phyloP scores from a whole-genome alignment of 2,113 vertebrate genomes.

The Hyperopisus bebe region DNA sequence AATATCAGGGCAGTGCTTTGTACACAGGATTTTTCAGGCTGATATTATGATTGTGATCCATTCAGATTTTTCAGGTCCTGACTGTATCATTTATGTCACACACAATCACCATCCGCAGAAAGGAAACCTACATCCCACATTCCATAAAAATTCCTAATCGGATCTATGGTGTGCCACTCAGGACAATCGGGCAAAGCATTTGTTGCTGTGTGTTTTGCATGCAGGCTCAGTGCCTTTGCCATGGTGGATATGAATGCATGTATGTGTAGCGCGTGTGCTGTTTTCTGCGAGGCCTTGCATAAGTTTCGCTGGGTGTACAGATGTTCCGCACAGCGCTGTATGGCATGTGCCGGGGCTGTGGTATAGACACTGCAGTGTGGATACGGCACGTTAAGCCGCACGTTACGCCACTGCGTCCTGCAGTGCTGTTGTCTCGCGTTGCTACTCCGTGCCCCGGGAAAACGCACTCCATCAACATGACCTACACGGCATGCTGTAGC shows the following conservation, averaged over 20 bases:
- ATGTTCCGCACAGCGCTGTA: not conserved
- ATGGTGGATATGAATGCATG: not conserved
- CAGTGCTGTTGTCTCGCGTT: not conserved
- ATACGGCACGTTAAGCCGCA: not conserved
- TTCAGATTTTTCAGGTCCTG: not conserved
- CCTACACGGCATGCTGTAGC: not conserved
- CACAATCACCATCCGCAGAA: not conserved
- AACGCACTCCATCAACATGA: not conserved
- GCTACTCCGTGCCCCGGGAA: not conserved
- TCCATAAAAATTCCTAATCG: not conserved
- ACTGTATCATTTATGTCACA: not conserved
- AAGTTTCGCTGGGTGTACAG: not conserved
- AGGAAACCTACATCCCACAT: not conserved
- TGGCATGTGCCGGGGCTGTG: not conserved
- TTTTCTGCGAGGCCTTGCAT: not conserved
- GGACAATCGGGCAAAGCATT: not conserved
- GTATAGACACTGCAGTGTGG: not conserved
- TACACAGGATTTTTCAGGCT: not conserved
- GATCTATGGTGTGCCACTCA: not conserved
- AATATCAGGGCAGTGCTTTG: not conserved
- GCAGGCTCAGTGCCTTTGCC: not conserved
- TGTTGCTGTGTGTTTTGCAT: not conserved
- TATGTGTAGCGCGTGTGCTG: not conserved
- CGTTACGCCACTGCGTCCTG: not conserved
- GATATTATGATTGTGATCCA: not conserved